Percentiles rank a stretch among this genome's conserved stretches.
Evolutionary conservation across 1,140 invertebrate species (phyloP).

Genomic region (Oppia nitens): DNA sequence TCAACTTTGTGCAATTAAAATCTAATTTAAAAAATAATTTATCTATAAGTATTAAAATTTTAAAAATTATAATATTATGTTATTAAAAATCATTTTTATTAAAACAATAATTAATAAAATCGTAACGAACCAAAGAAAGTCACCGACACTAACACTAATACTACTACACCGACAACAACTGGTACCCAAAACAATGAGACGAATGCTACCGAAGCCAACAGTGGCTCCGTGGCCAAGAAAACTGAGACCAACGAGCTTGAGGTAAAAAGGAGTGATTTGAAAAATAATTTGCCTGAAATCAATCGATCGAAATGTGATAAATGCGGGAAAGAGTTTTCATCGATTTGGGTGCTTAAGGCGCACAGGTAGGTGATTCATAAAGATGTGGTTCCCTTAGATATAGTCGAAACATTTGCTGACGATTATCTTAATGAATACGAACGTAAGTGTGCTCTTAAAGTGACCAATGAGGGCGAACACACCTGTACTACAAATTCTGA

Average conservation of each 20-base stretch:
- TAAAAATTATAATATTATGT: no score
- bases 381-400: slow-evolving; percentile 67
- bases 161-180: no score
- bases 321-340: slow-evolving; percentile 84
- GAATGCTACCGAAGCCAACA: no score
- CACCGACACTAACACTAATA: no score
- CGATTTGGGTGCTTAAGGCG: slow-evolving; percentile 84
- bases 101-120: no score
- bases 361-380: slow-evolving; percentile 89
- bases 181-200: no score
- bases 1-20: no score
- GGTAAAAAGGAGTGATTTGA: slow-evolving; percentile 16
- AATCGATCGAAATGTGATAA: slow-evolving; percentile 62
- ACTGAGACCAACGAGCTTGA: slow-evolving; percentile 18
- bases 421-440: slow-evolving; percentile 71
- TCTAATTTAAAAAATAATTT: no score
- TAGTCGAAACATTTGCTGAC: slow-evolving; percentile 76
- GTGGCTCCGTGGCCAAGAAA: no score
- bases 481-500: slow-evolving; percentile 79
- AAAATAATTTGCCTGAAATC: slow-evolving; percentile 37
- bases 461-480: slow-evolving; percentile 74
- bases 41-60: no score
- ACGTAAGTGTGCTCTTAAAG: slow-evolving; percentile 43
- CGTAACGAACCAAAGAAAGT: no score
- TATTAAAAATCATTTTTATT: no score